Evolutionary conservation across 2,113 vertebrate genomes (phyloP).

Genomic region (Larimichthys crocea): DNA sequence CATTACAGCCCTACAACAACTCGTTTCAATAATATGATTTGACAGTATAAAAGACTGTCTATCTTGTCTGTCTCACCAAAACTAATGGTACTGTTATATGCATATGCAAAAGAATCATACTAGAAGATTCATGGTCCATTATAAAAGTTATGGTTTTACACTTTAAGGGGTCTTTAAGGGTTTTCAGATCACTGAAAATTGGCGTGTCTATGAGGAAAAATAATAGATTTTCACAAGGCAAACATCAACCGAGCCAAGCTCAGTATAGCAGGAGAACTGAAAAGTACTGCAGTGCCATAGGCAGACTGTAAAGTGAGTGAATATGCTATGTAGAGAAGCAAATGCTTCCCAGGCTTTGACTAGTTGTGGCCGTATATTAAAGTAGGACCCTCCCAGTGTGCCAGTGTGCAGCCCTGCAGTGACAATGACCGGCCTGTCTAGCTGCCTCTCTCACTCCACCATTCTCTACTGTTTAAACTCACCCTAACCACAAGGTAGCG

Average conservation of each 20-base stretch:
- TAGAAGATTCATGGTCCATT: neutral
- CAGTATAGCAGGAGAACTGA: conserved; percentile 29
- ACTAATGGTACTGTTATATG: neutral
- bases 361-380: conserved; percentile 67
- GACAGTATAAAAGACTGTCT: too few species aligned
- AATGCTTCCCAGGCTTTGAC: conserved; percentile 43
- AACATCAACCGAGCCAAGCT: conserved; percentile 24
- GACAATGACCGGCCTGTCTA: conserved; percentile 82
- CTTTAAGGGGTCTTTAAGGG: neutral
- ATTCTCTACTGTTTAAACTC: conserved; percentile 78
- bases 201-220: neutral
- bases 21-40: too few species aligned
- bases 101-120: neutral
- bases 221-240: neutral
- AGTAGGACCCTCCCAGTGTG: conserved; percentile 66
- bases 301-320: conserved; percentile 30
- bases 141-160: conserved; percentile 4
- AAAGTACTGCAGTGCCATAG: conserved; percentile 21
- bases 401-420: conserved; percentile 57
- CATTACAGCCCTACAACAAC: too few species aligned
- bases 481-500: conserved; percentile 77
- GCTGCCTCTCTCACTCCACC: conserved; percentile 58
- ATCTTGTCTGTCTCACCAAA: neutral
- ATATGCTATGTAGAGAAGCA: conserved; percentile 22
- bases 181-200: conserved; percentile 9